These are phyloP conservation scores for Desmophyllum pertusum DNA, from an alignment of 92 coral and sea anemone genomes.

Conservation along the genomic window DNA sequence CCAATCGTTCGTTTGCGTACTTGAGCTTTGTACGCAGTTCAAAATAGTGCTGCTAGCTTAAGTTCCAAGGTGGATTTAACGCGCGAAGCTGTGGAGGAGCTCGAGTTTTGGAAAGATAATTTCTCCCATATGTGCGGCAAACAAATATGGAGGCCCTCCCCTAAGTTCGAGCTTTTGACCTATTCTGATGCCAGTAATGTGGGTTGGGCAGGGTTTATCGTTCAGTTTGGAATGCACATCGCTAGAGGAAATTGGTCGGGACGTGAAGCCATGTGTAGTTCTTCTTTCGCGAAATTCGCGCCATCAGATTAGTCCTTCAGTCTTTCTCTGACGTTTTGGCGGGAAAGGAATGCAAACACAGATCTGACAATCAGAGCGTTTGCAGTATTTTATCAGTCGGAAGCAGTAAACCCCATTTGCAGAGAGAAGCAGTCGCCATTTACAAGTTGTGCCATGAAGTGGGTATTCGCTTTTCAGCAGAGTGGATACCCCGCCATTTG, in stretches of 20 bases:
- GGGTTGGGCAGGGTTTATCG: constrained; percentile 47
- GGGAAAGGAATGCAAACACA: constrained; percentile 66
- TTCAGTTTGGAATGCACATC: constrained; percentile 27
- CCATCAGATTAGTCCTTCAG: constrained; percentile 47
- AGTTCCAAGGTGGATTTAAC: constrained; percentile 44
- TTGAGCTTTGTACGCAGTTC: constrained; percentile 53
- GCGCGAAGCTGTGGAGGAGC: constrained; percentile 45
- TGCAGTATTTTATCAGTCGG: constrained; percentile 47
- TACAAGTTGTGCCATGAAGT: constrained; percentile 46
- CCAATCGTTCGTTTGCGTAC: constrained; percentile 63
- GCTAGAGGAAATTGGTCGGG: constrained; percentile 48
- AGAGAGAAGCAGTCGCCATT: constrained; percentile 42
- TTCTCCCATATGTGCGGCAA: constrained; percentile 45
- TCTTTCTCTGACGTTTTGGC: constrained; percentile 45
- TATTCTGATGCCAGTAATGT: constrained; percentile 54
- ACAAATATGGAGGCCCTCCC: constrained; percentile 63
- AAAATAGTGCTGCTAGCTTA: constrained; percentile 36
- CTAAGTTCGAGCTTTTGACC: constrained; percentile 51
- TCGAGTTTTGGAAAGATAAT: constrained; percentile 66
- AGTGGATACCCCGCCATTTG: constrained; percentile 55
- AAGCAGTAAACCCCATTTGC: constrained; percentile 51
- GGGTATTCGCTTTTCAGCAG: constrained; percentile 48
- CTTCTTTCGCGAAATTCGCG: constrained; percentile 51
- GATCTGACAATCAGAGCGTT: constrained; percentile 59
- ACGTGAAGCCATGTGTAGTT: constrained; percentile 44